phyloP scores from a whole-genome alignment of 1,140 invertebrate species.

The Drosophila littoralis region DNA sequence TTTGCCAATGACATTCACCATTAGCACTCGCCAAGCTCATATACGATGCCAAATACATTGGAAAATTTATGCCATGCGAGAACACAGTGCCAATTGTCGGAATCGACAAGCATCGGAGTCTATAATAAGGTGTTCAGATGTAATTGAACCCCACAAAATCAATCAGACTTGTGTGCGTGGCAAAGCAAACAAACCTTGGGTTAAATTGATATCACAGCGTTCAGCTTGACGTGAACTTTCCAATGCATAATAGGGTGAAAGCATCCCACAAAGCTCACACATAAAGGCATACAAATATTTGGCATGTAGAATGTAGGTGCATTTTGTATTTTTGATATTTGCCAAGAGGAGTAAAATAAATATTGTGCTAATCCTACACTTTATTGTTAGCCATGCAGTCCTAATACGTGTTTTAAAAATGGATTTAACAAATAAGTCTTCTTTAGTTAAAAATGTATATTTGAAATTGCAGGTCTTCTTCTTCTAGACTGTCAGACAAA shows the following conservation, averaged over 20 bases:
- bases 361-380: too few species aligned
- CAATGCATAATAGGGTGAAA: slow-evolving; percentile 17
- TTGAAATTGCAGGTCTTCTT: too few species aligned
- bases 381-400: too few species aligned
- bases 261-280: slow-evolving; percentile 6
- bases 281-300: neutral
- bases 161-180: slow-evolving; percentile 47
- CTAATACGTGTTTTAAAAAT: too few species aligned
- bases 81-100: slow-evolving; percentile 40
- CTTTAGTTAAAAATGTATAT: too few species aligned
- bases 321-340: neutral
- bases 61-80: slow-evolving; percentile 37
- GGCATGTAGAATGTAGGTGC: neutral
- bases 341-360: too few species aligned
- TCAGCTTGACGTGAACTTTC: slow-evolving; percentile 21
- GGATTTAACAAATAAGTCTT: too few species aligned
- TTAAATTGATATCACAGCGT: slow-evolving; percentile 42
- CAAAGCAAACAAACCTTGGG: slow-evolving; percentile 41
- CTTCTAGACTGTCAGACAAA: too few species aligned
- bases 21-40: slow-evolving; percentile 71
- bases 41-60: slow-evolving; percentile 71
- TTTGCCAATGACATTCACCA: slow-evolving; percentile 73
- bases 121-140: slow-evolving; percentile 46
- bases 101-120: neutral
- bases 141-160: slow-evolving; percentile 48